Percentiles rank a stretch among this genome's conserved stretches.
Conservation (phyloP, 2,113 vertebrate species). For the Mustela nigripes region DNA sequence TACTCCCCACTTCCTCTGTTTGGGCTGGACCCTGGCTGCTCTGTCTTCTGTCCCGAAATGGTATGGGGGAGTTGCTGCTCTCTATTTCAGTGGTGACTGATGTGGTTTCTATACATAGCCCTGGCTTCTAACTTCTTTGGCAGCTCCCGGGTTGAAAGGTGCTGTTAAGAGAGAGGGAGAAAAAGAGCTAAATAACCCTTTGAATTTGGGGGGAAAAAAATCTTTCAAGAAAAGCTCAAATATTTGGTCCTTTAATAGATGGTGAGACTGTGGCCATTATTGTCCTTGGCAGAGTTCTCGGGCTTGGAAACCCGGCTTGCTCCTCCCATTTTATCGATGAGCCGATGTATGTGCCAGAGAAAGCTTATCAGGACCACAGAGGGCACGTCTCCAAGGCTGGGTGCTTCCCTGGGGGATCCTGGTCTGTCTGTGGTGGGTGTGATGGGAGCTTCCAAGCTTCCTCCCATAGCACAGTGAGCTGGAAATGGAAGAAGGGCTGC, state of each 20-base stretch:
- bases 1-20: not conserved
- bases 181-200: conserved; percentile 65
- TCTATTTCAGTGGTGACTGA: conserved; percentile 71
- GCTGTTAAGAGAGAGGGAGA: conserved; percentile 24
- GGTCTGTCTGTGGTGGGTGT: not conserved
- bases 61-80: conserved; percentile 2
- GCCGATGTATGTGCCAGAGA: not conserved
- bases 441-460: not conserved
- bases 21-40: not conserved
- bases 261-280: not conserved
- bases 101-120: conserved; percentile 80
- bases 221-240: conserved; percentile 45
- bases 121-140: conserved; percentile 58
- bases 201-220: not conserved
- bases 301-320: not conserved
- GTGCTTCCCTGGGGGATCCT: too few relatives aligned
- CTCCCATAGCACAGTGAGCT: not conserved
- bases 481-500: not conserved
- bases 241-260: not conserved
- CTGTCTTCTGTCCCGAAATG: not conserved
- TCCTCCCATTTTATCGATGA: not conserved
- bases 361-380: not conserved
- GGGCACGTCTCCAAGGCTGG: not conserved
- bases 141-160: conserved; percentile 79
- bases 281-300: not conserved